Percentiles rank a stretch among this genome's conserved stretches.
Evolutionary conservation across 2,888 invertebrate genomes (phyloP).

Genomic region (Cantharis flavilabris): DNA sequence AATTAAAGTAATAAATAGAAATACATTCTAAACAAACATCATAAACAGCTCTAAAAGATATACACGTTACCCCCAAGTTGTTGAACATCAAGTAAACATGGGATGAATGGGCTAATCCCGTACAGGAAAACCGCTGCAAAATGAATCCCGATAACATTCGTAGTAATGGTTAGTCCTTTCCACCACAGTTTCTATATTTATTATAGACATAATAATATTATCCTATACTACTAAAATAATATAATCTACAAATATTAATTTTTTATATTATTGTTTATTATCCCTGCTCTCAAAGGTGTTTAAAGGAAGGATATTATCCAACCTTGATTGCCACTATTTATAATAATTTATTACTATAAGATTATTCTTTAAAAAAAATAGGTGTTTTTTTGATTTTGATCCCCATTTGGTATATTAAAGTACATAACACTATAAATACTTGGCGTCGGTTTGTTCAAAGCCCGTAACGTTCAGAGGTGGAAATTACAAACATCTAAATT

Average conservation of each 20-base stretch:
- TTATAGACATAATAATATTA: too few relatives aligned
- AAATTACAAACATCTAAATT: slow-evolving; percentile 12
- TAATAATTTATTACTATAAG: too few relatives aligned
- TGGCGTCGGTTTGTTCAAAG: not conserved
- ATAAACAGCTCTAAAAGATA: slow-evolving; percentile 20
- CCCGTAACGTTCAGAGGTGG: slow-evolving; percentile 12
- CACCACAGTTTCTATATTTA: not conserved
- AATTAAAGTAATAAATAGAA: slow-evolving; percentile 5
- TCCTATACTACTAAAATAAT: too few relatives aligned
- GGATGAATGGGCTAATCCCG: slow-evolving; percentile 33
- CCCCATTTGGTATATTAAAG: too few relatives aligned
- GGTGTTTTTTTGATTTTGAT: too few relatives aligned
- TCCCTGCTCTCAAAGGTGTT: too few relatives aligned
- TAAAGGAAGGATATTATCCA: too few relatives aligned
- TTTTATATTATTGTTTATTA: not conserved
- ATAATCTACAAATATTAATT: too few relatives aligned
- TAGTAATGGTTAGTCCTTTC: not conserved
- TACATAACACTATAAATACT: not conserved
- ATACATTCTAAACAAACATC: slow-evolving; percentile 9
- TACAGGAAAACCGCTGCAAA: slow-evolving; percentile 28
- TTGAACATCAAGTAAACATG: slow-evolving; percentile 30
- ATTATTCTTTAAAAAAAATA: too few relatives aligned
- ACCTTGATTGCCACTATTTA: too few relatives aligned
- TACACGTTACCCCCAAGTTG: slow-evolving; percentile 18
- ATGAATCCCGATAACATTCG: slow-evolving; percentile 9